Base-by-base conservation (phyloP, 2,113 vertebrate genomes). In the Mesitornis unicolor region DNA sequence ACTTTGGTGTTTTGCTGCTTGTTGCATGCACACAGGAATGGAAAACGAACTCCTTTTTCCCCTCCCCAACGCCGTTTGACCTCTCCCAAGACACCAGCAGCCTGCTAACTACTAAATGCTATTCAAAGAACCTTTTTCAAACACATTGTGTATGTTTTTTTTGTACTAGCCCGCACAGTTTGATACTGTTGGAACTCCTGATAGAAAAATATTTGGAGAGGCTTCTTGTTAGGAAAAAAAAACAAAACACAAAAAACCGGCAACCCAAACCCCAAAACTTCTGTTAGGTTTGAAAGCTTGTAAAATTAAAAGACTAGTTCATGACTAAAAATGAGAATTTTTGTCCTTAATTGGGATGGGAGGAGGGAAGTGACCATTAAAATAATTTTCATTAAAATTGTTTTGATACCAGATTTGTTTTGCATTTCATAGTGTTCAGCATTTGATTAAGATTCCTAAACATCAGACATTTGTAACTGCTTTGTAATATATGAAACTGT, bases 21-120 rank as follows among this genome's bases (percentile, higher is more conserved):
- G 98, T 99, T 99, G 99, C 99, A 99, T 99, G 99, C 98, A 98
- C 98, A 98, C 98, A 98, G 99, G 99, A 99, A 98, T 98, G 98
- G 98, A 98, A 98, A 98, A 97, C 97, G 94, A 98, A 94, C 98
- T 98, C 96, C 98, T 97, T 98, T 98, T 98, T 94, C 97, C 98
- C 98, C 98, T 98, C 97, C 98, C 98, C 98, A 98, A 91, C 98
- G 98, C 94, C 98, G 98, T 98, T 98, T 98, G 98, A 99, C 97
- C 98, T 98, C 98, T 98, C 98, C 98, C 98, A 98, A 98, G 98
- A 99, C 97, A 98, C 98, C 98, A 98, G 96, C 98, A 98, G 97
- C 97, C 98, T 98, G 97, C 98, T 97, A 98, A 98, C 98, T 99
- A 97, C 98, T 99, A 99, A 99, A 98, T 88, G 94, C 95, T 97